Base-by-base conservation (phyloP, 2,888 invertebrate genomes). In the Heliconius aoede region DNA sequence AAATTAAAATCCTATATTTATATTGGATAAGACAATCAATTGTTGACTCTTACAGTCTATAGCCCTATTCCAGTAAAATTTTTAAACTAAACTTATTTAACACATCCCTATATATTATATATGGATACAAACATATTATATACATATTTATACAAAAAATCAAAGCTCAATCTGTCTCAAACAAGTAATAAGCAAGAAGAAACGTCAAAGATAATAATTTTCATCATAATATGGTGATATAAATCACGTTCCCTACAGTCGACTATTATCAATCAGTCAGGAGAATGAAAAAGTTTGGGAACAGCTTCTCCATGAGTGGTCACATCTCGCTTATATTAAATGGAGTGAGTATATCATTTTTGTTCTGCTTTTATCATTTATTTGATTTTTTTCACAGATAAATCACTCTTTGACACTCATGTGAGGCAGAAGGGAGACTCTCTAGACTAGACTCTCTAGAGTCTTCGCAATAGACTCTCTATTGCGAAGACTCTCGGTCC, bases 261-360 rank as follows among this genome's bases (percentile, higher is more conserved):
- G 60, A 64, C 74, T 72, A 78, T 78, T 78, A 79, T 82, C 83
- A 80, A 83, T 84, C 83, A 79, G 77, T 69, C 75, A 55, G 51
- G 51, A 61, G 73, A 55, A 62, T 15, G 69, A 73, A 78, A 73
- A 79, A 76, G 68, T 78, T 79, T 68, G 71, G 72, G 67, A 76
- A 71, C 76, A 60, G 72, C 75, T 68, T 74, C 60, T 46, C 40
- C 76, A 69, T 72, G 76, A 78, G 74, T 73, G 78, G 80, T 69
- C 72, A 76, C 67, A 74, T 74, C 60, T 60, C 40, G 74, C 32
- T 71, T 71, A 36, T 36, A 71, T 51, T 21, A 69, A 69, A 69
- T 69, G 28, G 51, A 30, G n/a, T 69, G 51, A 15, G 68, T 69
- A 51, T 69, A 69, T 69, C 68, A 77, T 58, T 71, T 36, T 64